Conservation (phyloP, 2,113 vertebrate species). For the Nyctibius bracteatus region DNA sequence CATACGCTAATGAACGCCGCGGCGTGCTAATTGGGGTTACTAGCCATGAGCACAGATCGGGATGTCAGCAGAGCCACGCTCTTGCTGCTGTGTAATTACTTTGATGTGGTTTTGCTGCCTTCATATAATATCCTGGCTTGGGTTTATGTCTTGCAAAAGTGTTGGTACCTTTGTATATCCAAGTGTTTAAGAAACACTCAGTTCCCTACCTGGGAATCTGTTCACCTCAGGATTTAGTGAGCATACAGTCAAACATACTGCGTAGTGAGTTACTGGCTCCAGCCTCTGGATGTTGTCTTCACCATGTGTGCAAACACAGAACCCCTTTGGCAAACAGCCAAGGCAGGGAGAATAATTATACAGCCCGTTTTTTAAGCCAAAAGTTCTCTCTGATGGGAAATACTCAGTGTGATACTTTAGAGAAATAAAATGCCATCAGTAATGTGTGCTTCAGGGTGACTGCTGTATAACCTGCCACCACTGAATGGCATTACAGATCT, state of each 20-base stretch:
- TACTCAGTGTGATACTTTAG: background rate
- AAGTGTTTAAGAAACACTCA: conserved; percentile 39
- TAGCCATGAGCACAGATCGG: rapidly evolving
- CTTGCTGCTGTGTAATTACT: background rate
- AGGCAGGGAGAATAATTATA: conserved; percentile 37
- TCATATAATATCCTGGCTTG: background rate
- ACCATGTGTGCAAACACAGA: background rate
- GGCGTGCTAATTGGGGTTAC: rapidly evolving
- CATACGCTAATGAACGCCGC: rapidly evolving
- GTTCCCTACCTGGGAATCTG: conserved; percentile 11
- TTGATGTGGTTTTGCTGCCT: background rate
- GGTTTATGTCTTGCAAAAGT: background rate
- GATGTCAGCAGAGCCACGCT: rapidly evolving
- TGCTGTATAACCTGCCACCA: background rate
- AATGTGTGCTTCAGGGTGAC: background rate
- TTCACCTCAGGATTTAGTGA: conserved; percentile 41
- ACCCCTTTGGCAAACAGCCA: conserved; percentile 23
- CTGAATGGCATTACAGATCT: background rate
- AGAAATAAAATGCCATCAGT: background rate
- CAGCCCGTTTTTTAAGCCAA: conserved; percentile 28
- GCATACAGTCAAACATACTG: background rate
- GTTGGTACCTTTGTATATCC: background rate
- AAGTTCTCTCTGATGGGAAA: conserved; percentile 45
- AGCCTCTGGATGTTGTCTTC: conserved; percentile 16
- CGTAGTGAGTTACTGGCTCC: conserved; percentile 50